Base-by-base conservation (phyloP, 2,888 invertebrate genomes). In the Tetragnatha montana region DNA sequence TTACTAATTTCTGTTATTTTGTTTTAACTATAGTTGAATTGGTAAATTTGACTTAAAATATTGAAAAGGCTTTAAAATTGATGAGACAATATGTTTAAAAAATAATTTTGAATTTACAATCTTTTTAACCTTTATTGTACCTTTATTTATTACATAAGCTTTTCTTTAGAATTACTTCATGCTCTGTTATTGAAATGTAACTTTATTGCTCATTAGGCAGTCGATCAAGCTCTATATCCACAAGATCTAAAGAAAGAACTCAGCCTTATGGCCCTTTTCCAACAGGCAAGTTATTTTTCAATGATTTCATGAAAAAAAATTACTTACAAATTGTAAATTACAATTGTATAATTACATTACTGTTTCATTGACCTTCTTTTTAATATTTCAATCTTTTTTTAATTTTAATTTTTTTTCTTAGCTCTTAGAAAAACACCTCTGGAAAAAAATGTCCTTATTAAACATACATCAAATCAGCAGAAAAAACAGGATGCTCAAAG, bases 381-480 rank as follows among this genome's bases (percentile, higher is more conserved):
- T 51, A 60, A 60, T 17, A 60, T 60, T n/a, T n/a, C n/a, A n/a
- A n/a, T n/a, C n/a, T n/a, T n/a, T n/a, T n/a, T n/a, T n/a, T n/a
- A n/a, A 17, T 60, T 60, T 17, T 60, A 8, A 60, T 60, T 79
- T 19, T 60, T 2, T 6, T 79, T 79, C 49, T 79, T 49, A 80
- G 79, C 73, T 70, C 51, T 89, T 19, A 94, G 95, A 84, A 96
- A 96, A 92, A 97, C 97, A 6, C 94, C 98, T 76, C 97, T 97
- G 74, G 98, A 98, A 93, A 96, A 97, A 92, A 97, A 98, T 82
- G 96, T 97, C 22, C 95, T 98, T 60, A 97, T 98, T 90, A 96
- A 96, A 88, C 98, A 98, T 94, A 95, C 97, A 17, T 94, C 96
- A 81, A 92, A 92, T 35, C 93, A 93, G 84, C 95, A 95, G 8